These are phyloP conservation scores for Cuniculus paca DNA, from an alignment of 2,797 vertebrate species.

Conservation along the genomic window DNA sequence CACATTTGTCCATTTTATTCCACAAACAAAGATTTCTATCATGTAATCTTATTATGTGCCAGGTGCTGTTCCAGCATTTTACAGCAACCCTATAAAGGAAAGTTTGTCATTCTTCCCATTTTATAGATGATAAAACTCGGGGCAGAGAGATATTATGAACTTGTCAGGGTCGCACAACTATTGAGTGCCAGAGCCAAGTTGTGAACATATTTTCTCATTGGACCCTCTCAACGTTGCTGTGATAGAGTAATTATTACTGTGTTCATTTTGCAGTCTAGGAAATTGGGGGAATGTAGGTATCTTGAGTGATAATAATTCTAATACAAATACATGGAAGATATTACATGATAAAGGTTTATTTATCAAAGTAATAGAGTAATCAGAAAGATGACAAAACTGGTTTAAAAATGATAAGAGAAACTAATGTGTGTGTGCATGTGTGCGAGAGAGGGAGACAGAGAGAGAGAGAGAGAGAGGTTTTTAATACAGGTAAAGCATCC, in stretches of 20 bases:
- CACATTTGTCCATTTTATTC: slow-evolving; percentile 18
- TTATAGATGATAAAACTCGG: background rate
- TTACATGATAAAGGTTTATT: background rate
- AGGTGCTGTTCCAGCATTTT: background rate
- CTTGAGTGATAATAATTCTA: background rate
- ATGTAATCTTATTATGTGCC: background rate
- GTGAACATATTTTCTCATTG: background rate
- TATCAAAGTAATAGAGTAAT: background rate
- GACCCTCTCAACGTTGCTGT: background rate
- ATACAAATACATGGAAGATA: background rate
- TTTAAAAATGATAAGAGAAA: slow-evolving; percentile 25
- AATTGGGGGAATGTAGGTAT: background rate
- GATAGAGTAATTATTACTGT: background rate
- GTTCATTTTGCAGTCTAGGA: slow-evolving; percentile 1
- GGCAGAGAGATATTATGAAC: background rate
- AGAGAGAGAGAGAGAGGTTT: background rate
- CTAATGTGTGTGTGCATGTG: background rate
- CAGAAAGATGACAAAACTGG: slow-evolving; percentile 9
- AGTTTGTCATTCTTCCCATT: background rate
- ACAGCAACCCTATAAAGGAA: background rate
- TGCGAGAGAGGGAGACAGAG: too few relatives aligned
- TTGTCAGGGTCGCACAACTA: background rate
- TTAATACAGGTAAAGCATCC: background rate
- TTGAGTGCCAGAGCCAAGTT: background rate
- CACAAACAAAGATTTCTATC: background rate